Conservation (phyloP, 2,888 invertebrate genomes). For the Barypeithes pellucidus region DNA sequence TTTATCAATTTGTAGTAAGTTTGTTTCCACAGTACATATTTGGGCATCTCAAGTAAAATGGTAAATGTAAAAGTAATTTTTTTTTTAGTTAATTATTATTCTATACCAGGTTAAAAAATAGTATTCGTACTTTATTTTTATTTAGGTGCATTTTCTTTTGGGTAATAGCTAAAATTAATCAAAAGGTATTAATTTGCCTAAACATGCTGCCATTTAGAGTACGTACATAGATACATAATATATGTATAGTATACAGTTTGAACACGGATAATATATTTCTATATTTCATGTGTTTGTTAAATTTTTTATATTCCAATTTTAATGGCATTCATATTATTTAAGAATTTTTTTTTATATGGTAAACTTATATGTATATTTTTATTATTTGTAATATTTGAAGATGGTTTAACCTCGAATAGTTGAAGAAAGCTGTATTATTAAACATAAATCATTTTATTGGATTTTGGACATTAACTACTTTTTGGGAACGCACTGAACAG, state of each 20-base stretch:
- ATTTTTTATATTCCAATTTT: not conserved
- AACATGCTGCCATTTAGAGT: constrained; percentile 26
- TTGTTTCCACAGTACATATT: constrained; percentile 48
- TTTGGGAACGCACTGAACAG: too few species aligned
- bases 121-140: too few species aligned
- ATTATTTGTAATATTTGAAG: not conserved
- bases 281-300: constrained; percentile 8
- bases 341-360: not conserved
- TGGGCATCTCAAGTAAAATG: constrained; percentile 52
- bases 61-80: constrained; percentile 29
- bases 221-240: too few species aligned
- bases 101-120: too few species aligned
- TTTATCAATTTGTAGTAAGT: constrained; percentile 44
- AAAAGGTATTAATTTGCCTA: constrained; percentile 3
- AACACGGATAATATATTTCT: not conserved
- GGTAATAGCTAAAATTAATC: not conserved
- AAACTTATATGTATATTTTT: not conserved
- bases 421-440: not conserved
- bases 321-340: constrained; percentile 7
- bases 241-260: constrained; percentile 3
- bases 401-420: constrained; percentile 7
- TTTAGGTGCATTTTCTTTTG: not conserved
- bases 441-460: too few species aligned
- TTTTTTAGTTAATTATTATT: not conserved
- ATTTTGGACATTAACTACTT: too few species aligned